phyloP scores from a whole-genome alignment of 2,888 invertebrate genomes.

The Mimas tiliae region DNA sequence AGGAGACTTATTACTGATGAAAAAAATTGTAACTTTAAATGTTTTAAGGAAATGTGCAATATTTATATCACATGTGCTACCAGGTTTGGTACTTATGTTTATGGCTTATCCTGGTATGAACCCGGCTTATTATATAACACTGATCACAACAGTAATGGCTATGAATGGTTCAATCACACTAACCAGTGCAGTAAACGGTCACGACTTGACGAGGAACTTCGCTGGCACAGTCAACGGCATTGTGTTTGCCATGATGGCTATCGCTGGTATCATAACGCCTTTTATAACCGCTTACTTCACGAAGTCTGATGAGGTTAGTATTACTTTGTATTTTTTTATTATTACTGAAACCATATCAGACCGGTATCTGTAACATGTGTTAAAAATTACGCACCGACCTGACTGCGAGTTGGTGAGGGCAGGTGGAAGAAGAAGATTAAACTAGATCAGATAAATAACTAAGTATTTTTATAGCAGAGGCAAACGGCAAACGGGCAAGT shows the following conservation, averaged over 20 bases:
- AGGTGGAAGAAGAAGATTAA: too few relatives aligned
- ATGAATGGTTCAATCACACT: conserved; percentile 78
- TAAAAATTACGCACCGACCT: too few relatives aligned
- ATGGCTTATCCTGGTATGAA: conserved; percentile 72
- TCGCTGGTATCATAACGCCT: conserved; percentile 86
- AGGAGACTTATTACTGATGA: conserved; percentile 49
- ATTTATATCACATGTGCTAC: conserved; percentile 66
- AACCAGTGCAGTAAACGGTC: conserved; percentile 75
- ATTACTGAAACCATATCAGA: too few relatives aligned
- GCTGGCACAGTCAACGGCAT: conserved; percentile 87
- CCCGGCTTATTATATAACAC: conserved; percentile 73
- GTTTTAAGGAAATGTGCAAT: conserved; percentile 29
- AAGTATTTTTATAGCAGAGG: too few relatives aligned
- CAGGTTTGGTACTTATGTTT: conserved; percentile 27
- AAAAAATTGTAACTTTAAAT: conserved; percentile 32
- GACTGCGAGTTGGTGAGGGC: too few relatives aligned
- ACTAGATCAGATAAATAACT: too few relatives aligned
- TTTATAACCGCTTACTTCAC: conserved; percentile 84
- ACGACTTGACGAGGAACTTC: conserved; percentile 87
- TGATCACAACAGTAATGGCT: conserved; percentile 83
- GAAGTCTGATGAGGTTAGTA: conserved; percentile 61
- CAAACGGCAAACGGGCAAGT: too few relatives aligned
- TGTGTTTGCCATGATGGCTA: conserved; percentile 85
- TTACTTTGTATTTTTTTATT: background rate
- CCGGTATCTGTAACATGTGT: too few relatives aligned